Evolutionary conservation across 2,888 invertebrate species (phyloP), one percentile per base, ranked within the genome.

Genomic region (Lochmaea crataegi): DNA sequence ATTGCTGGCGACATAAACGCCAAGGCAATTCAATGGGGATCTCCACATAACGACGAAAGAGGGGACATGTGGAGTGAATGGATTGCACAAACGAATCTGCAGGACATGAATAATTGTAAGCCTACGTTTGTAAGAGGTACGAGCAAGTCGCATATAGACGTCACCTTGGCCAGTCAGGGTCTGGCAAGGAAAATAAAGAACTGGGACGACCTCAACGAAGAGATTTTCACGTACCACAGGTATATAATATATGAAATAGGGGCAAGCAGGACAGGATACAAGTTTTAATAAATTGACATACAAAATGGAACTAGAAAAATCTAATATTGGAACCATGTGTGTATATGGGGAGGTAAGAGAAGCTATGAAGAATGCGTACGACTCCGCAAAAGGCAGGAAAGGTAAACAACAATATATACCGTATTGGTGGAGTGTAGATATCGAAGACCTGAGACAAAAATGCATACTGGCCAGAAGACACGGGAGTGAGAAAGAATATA

Each of bases 1-100:
- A 1, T 75, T 5, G 7, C 68, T 22, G 73, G 75, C 11, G 75
- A 75, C 18, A 42, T 73, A 2, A 66, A 75, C n/a, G n/a, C n/a
- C 18, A 71, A 0, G 71, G 73, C 73, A 1, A 12, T 57, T 1
- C 48, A 57, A 45, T 73, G 71, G 71, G 66, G 68, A 14, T 70
- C 75, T n/a, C 56, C 68, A n/a, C n/a, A 12, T 9, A 18, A 22
- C 11, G 71, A 75, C 18, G 51, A 4, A 2, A 70, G 68, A 16
- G 71, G 71, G 14, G 68, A 70, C 5, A 56, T 66, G 26, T 16
- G 63, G n/a, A 12, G 16, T 5, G 71, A 75, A 14, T 66, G 72
- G 66, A 11, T 75, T 10, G 48, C 65, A 2, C 22, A 51, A 42
- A 6, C 60, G 12, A 53, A 74, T 16, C n/a, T 63, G 12, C 65